Percentiles rank a stretch among this genome's conserved stretches.
Conservation (phyloP, 1,140 invertebrate species). For the Eueides isabella region DNA sequence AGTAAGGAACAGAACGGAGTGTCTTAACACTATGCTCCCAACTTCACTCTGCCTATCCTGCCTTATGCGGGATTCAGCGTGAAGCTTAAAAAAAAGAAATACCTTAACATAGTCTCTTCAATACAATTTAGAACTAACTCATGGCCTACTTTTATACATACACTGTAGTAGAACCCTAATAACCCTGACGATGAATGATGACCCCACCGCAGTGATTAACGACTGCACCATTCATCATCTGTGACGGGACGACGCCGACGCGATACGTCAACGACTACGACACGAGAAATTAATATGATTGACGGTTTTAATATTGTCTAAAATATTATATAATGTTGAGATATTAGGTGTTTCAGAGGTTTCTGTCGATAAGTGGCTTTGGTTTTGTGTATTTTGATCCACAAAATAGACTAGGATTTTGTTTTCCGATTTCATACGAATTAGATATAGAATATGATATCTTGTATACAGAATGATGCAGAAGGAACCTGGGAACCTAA, state of each 20-base stretch:
- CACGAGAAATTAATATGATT: constrained; percentile 65
- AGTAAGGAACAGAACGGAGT: no score
- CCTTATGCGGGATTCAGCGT: no score
- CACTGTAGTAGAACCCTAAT: constrained; percentile 23
- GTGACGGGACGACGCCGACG: constrained; percentile 54
- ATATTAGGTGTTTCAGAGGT: background rate
- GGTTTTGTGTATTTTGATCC: background rate
- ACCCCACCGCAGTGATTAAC: constrained; percentile 69
- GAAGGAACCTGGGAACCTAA: no score
- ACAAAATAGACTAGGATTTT: background rate
- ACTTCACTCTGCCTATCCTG: no score
- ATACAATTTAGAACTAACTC: background rate
- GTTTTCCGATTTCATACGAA: background rate
- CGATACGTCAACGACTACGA: constrained; percentile 60
- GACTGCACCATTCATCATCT: constrained; percentile 66
- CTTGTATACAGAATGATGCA: no score
- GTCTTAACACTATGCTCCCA: no score
- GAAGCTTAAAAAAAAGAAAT: no score
- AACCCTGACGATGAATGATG: constrained; percentile 69
- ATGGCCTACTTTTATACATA: background rate
- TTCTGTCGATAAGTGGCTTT: background rate
- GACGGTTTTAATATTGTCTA: constrained; percentile 64
- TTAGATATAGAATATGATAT: background rate
- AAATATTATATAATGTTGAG: constrained; percentile 13
- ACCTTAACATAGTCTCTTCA: no score